Conservation (phyloP, 2,888 invertebrate genomes). For the Dynastes hyllus region DNA sequence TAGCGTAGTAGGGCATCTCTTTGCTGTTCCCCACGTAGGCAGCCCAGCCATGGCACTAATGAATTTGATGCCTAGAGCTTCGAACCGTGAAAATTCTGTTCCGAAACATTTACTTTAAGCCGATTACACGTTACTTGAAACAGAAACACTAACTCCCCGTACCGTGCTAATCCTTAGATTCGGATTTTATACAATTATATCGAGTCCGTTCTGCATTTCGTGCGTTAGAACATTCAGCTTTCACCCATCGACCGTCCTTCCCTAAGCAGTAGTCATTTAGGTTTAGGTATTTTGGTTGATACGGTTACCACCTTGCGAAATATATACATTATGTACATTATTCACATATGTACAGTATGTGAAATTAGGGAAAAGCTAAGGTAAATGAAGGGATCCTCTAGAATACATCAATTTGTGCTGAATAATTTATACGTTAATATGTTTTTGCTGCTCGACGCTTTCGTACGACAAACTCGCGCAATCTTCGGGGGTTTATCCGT, state of each 20-base stretch:
- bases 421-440: slow-evolving; percentile 33
- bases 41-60: slow-evolving; percentile 56
- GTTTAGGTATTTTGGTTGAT: not conserved
- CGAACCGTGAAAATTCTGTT: slow-evolving; percentile 63
- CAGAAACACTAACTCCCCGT: slow-evolving; percentile 57
- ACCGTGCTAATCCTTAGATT: slow-evolving; percentile 58
- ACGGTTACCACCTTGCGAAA: not conserved
- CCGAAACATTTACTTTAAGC: slow-evolving; percentile 63
- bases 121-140: slow-evolving; percentile 61
- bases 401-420: slow-evolving; percentile 13
- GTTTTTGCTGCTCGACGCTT: slow-evolving; percentile 9
- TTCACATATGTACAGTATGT: not conserved
- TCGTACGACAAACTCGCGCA: not conserved
- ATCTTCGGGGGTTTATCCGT: not conserved
- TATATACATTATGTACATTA: not conserved
- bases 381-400: not conserved
- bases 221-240: slow-evolving; percentile 15
- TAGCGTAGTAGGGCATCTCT: not conserved
- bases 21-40: slow-evolving; percentile 45
- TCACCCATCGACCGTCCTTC: not conserved
- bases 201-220: slow-evolving; percentile 9
- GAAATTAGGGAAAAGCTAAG: not conserved
- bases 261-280: not conserved
- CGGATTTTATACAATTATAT: slow-evolving; percentile 56
- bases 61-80: slow-evolving; percentile 59